Percentiles rank a stretch among this genome's conserved stretches.
phyloP scores from a whole-genome alignment of 1,140 invertebrate species.

The Doryteuthis pealeii region DNA sequence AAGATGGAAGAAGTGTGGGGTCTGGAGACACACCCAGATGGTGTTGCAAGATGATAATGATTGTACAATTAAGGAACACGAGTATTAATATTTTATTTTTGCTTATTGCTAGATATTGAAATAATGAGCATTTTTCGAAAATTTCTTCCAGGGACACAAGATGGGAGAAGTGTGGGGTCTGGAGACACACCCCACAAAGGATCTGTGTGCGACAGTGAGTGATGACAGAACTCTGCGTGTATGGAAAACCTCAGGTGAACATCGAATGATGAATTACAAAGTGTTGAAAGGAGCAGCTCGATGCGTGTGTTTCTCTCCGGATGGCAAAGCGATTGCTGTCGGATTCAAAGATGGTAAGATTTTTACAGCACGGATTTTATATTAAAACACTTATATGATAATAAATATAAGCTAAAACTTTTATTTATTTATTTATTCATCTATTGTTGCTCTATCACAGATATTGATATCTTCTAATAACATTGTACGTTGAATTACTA shows the following conservation, averaged over 20 bases:
- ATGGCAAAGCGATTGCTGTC: conserved; percentile 57
- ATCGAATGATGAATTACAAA: conserved; percentile 54
- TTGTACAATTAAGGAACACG: no score
- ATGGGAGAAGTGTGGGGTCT: conserved; percentile 60
- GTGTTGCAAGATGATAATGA: no score
- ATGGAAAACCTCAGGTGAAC: conserved; percentile 48
- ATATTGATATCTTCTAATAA: no score
- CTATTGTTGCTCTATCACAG: no score
- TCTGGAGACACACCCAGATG: conserved; percentile 53
- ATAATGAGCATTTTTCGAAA: not conserved
- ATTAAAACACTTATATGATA: not conserved
- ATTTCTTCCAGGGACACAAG: conserved; percentile 52
- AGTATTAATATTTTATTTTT: no score
- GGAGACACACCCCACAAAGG: conserved; percentile 51
- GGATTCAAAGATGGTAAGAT: conserved; percentile 58
- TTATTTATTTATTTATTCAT: no score
- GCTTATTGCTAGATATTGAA: no score
- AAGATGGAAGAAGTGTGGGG: conserved; percentile 60
- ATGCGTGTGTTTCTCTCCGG: conserved; percentile 54
- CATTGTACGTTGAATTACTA: no score
- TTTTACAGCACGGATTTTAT: conserved; percentile 5
- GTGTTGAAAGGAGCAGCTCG: conserved; percentile 52
- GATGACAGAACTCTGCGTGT: conserved; percentile 58
- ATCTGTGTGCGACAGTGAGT: conserved; percentile 55
- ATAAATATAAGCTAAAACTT: no score